These are phyloP conservation scores for Palaemon carinicauda DNA, from an alignment of 1,140 invertebrate species.

Conservation along the genomic window DNA sequence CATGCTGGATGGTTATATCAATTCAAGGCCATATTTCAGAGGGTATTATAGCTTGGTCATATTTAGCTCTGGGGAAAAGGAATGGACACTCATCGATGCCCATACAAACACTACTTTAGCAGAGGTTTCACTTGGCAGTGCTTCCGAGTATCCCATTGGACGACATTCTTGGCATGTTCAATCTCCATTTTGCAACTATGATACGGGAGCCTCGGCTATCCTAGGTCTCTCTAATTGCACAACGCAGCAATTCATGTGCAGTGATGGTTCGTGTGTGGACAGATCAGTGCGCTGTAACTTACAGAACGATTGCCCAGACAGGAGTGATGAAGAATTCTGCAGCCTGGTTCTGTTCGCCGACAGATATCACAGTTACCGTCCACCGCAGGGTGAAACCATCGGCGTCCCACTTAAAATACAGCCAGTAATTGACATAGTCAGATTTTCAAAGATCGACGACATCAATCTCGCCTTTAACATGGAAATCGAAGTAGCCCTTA, in stretches of 20 bases:
- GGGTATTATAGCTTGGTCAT: constrained; percentile 18
- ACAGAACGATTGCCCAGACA: constrained; percentile 27
- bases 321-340: constrained; percentile 39
- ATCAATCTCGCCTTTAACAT: constrained; percentile 38
- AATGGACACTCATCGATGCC: neutral
- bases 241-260: constrained; percentile 30
- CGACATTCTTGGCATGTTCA: neutral
- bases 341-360: constrained; percentile 9
- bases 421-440: neutral
- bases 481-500: constrained; percentile 17
- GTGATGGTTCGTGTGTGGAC: constrained; percentile 31
- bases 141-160: neutral
- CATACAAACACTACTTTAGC: neutral
- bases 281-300: constrained; percentile 21
- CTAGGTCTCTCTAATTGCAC: constrained; percentile 34
- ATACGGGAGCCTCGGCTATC: neutral
- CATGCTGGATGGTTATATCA: constrained; percentile 5
- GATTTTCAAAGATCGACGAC: constrained; percentile 38
- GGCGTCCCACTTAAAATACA: neutral
- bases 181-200: neutral
- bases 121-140: neutral
- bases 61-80: neutral
- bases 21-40: constrained; percentile 6
- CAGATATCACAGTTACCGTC: constrained; percentile 19
- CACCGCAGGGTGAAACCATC: constrained; percentile 8